A percentile compares a stretch with the other conserved stretches of the same genome.
Evolutionary conservation across 1,140 invertebrate genomes (phyloP).

Genomic region (Drosophila mauritiana): DNA sequence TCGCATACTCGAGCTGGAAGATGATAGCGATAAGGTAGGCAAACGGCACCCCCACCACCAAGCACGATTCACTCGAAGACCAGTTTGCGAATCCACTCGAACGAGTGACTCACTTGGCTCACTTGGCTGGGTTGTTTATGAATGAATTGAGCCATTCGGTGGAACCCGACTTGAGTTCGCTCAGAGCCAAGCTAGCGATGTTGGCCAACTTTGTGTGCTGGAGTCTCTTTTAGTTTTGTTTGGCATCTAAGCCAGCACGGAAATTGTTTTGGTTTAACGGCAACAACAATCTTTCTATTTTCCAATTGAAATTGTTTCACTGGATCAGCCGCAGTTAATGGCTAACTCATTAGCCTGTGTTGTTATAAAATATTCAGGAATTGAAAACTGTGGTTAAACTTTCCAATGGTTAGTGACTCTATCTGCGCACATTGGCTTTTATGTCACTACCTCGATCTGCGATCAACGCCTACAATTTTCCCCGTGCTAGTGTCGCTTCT

Average conservation of each 20-base stretch:
- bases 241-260: conserved; percentile 61
- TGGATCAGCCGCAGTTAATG: conserved; percentile 55
- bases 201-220: conserved; percentile 32
- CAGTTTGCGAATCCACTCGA: conserved; percentile 51
- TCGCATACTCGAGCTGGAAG: conserved; percentile 86
- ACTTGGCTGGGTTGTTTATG: conserved; percentile 46
- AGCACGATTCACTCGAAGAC: conserved; percentile 50
- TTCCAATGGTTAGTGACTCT: conserved; percentile 30
- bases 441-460: conserved; percentile 16
- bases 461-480: conserved; percentile 33
- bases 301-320: conserved; percentile 51
- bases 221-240: conserved; percentile 45
- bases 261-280: conserved; percentile 73
- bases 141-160: conserved; percentile 64
- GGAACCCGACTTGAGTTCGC: conserved; percentile 20
- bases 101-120: conserved; percentile 26
- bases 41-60: not conserved
- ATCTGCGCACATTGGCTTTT: conserved; percentile 4
- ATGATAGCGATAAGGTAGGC: conserved; percentile 84
- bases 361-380: conserved; percentile 46
- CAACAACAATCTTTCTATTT: conserved; percentile 48
- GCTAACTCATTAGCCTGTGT: conserved; percentile 38
- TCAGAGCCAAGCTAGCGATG: conserved; percentile 24
- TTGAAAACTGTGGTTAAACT: conserved; percentile 47
- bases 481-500: not conserved